phyloP scores from a whole-genome alignment of 2,888 invertebrate genomes.

The Watsonalla binaria region DNA sequence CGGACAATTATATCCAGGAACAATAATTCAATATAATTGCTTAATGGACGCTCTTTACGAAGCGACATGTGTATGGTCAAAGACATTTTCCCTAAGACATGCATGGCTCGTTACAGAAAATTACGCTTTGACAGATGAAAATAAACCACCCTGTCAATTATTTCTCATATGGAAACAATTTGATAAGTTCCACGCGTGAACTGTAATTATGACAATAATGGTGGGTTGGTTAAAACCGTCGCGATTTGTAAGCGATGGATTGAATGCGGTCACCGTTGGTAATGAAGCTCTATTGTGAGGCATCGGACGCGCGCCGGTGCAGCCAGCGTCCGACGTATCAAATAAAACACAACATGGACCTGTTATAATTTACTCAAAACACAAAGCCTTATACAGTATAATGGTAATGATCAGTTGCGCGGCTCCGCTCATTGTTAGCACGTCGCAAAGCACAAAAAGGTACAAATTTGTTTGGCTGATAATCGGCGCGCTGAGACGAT shows the following conservation, averaged over 20 bases:
- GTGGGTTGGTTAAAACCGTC: slow-evolving; percentile 39
- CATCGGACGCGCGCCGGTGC: slow-evolving; percentile 38
- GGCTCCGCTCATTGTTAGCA: slow-evolving; percentile 71
- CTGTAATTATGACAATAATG: slow-evolving; percentile 39
- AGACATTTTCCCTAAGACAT: slow-evolving; percentile 37
- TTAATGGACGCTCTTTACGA: slow-evolving; percentile 52
- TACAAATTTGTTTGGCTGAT: slow-evolving; percentile 67
- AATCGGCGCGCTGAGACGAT: slow-evolving; percentile 59
- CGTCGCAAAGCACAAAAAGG: slow-evolving; percentile 68
- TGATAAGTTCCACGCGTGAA: slow-evolving; percentile 25
- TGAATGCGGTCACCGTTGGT: slow-evolving; percentile 69
- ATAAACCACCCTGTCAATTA: slow-evolving; percentile 39
- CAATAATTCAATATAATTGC: slow-evolving; percentile 62
- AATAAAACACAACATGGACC: slow-evolving; percentile 64
- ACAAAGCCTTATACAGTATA: slow-evolving; percentile 76
- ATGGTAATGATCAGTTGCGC: slow-evolving; percentile 76
- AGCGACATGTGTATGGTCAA: slow-evolving; percentile 24
- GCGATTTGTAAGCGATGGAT: slow-evolving; percentile 45
- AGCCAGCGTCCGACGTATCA: slow-evolving; percentile 50
- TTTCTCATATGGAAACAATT: slow-evolving; percentile 34
- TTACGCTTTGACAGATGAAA: slow-evolving; percentile 36
- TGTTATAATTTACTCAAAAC: slow-evolving; percentile 79
- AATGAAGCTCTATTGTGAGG: slow-evolving; percentile 66
- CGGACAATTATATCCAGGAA: slow-evolving; percentile 51
- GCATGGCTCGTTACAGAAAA: slow-evolving; percentile 40